Conservation (phyloP, 2,888 invertebrate species). For the Empis livida region DNA sequence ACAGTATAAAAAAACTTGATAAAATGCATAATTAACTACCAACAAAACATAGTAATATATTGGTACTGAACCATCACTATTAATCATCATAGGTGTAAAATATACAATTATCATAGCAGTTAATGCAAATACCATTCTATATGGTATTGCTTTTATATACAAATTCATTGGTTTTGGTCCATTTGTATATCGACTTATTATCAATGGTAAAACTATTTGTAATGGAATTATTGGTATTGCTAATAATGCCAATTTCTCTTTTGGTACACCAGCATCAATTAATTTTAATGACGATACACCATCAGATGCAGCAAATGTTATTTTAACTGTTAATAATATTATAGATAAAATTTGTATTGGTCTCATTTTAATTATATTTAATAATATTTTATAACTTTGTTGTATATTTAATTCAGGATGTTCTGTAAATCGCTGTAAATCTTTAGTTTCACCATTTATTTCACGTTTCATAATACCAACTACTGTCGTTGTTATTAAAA, state of each 20-base stretch:
- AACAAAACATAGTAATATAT: slow-evolving; percentile 64
- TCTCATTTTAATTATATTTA: slow-evolving; percentile 70
- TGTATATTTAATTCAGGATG: slow-evolving; percentile 38
- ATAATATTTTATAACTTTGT: slow-evolving; percentile 71
- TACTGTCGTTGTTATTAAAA: slow-evolving; percentile 78
- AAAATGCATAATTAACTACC: slow-evolving; percentile 68
- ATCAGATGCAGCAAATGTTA: slow-evolving; percentile 89
- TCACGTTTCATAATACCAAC: slow-evolving; percentile 84
- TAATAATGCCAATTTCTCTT: slow-evolving; percentile 84
- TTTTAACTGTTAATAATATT: slow-evolving; percentile 83
- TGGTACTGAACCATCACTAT: slow-evolving; percentile 46
- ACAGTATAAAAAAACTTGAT: slow-evolving; percentile 88
- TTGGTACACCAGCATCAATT: slow-evolving; percentile 91
- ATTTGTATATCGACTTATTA: slow-evolving; percentile 60
- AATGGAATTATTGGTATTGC: slow-evolving; percentile 89
- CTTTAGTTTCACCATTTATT: slow-evolving; percentile 36
- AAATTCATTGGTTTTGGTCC: slow-evolving; percentile 82
- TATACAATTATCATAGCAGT: slow-evolving; percentile 75
- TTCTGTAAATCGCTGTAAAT: slow-evolving; percentile 23
- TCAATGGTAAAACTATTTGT: slow-evolving; percentile 81
- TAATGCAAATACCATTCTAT: slow-evolving; percentile 72
- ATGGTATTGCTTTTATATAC: slow-evolving; percentile 79
- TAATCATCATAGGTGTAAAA: slow-evolving; percentile 62
- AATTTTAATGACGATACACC: slow-evolving; percentile 89
- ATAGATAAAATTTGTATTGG: slow-evolving; percentile 65